Percentiles rank a stretch among this genome's conserved stretches.
Conservation (phyloP, 2,797 vertebrate genomes). For the Typhlichthys eigenmanni region DNA sequence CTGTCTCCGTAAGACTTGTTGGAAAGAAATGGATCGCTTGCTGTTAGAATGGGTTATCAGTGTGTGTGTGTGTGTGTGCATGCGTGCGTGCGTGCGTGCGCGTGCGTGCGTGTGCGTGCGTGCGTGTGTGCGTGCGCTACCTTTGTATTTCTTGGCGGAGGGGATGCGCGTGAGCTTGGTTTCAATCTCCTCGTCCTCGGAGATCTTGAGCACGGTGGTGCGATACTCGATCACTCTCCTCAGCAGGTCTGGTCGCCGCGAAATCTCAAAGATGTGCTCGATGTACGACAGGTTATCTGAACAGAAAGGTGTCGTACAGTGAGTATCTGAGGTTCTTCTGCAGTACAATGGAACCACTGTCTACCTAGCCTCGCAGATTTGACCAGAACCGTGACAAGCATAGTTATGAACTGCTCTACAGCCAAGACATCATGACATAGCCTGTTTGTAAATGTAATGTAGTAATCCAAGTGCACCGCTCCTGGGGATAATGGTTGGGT, state of each 20-base stretch:
- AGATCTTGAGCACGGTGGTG: constrained; percentile 94
- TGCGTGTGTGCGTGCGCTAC: constrained; percentile 52
- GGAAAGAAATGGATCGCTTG: too few species aligned
- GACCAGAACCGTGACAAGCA: too few species aligned
- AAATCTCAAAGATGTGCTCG: constrained; percentile 97
- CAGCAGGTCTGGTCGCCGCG: constrained; percentile 90
- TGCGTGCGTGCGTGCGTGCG: too few species aligned
- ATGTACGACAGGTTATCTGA: constrained; percentile 92
- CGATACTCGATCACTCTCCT: constrained; percentile 92
- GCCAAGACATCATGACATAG: too few species aligned
- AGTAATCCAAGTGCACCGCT: too few species aligned
- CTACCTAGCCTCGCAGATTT: too few species aligned
- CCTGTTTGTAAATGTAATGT: too few species aligned
- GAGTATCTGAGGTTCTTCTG: too few species aligned
- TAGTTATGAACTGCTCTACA: too few species aligned
- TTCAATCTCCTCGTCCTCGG: constrained; percentile 93
- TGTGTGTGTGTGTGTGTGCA: background rate
- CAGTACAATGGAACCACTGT: too few species aligned
- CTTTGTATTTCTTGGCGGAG: constrained; percentile 97
- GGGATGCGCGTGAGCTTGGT: constrained; percentile 95
- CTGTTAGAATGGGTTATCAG: background rate
- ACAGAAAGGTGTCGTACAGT: background rate
- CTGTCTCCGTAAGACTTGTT: too few species aligned
- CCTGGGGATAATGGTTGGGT: too few species aligned
- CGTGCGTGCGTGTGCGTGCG: background rate